Conservation (phyloP, 2,888 invertebrate species). For the Tanypteryx hageni region DNA sequence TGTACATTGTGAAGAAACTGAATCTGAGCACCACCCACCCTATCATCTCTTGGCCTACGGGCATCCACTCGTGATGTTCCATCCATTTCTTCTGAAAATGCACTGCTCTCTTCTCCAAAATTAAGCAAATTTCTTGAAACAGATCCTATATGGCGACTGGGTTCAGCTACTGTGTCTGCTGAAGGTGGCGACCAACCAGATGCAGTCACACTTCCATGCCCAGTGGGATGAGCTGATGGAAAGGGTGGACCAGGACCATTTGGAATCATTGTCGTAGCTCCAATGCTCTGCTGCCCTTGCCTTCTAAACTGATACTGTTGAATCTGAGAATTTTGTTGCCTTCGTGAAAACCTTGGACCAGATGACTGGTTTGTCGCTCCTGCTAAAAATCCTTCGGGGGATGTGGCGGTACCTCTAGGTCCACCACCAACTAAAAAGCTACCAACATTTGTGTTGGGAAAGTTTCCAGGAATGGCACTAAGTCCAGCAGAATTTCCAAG, state of each 20-base stretch:
- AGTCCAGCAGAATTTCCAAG: not conserved
- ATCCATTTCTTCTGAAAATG: slow-evolving; percentile 44
- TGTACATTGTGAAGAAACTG: slow-evolving; percentile 80
- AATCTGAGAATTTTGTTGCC: not conserved
- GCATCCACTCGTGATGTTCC: slow-evolving; percentile 25
- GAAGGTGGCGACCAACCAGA: slow-evolving; percentile 49
- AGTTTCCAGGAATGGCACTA: slow-evolving; percentile 25
- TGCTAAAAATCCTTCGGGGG: slow-evolving; percentile 21
- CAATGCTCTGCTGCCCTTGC: slow-evolving; percentile 47
- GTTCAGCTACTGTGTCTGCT: slow-evolving; percentile 15
- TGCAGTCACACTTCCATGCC: not conserved
- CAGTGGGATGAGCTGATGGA: slow-evolving; percentile 9
- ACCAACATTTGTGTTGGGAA: slow-evolving; percentile 34
- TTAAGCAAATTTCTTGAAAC: slow-evolving; percentile 33
- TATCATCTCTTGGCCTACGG: slow-evolving; percentile 43
- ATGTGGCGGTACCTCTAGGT: not conserved
- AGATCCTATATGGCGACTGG: not conserved
- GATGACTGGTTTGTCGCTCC: slow-evolving; percentile 2
- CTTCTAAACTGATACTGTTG: slow-evolving; percentile 31
- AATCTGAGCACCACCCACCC: slow-evolving; percentile 72
- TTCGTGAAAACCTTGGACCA: slow-evolving; percentile 40
- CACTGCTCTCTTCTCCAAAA: slow-evolving; percentile 41
- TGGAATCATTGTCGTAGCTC: not conserved
- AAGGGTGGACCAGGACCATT: slow-evolving; percentile 46
- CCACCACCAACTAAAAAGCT: slow-evolving; percentile 50